Evolutionary conservation across 2,113 vertebrate genomes (phyloP).

Genomic region (Origma solitaria): DNA sequence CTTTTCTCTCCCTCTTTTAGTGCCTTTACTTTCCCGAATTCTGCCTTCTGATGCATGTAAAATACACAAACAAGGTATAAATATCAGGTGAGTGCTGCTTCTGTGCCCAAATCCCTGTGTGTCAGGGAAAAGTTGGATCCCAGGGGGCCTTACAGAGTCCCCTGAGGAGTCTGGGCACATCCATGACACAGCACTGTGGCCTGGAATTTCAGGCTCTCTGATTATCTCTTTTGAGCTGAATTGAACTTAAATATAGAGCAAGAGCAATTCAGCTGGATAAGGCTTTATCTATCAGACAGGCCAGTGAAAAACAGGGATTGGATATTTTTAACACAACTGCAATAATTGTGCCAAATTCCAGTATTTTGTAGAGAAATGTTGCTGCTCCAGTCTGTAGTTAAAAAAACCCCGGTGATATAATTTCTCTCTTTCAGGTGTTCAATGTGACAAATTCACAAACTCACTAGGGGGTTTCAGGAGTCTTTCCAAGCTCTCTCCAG

Average conservation of each 20-base stretch:
- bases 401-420: no score
- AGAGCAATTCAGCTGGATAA: neutral
- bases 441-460: neutral
- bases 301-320: neutral
- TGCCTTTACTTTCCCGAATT: constrained; percentile 99
- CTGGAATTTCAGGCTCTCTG: neutral
- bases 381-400: neutral
- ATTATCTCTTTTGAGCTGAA: neutral
- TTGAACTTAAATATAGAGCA: neutral
- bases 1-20: constrained; percentile 66
- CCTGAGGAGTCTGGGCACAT: neutral
- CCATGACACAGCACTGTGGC: neutral
- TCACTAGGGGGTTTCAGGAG: neutral
- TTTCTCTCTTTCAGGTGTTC: neutral
- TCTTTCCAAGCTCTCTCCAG: neutral
- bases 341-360: neutral
- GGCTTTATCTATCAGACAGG: neutral
- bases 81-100: constrained; percentile 86
- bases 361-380: neutral
- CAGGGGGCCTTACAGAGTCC: neutral
- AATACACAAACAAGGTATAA: constrained; percentile 99
- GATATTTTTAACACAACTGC: neutral
- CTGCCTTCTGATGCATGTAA: constrained; percentile 98
- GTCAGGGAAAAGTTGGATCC: neutral
- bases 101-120: neutral